Evolutionary conservation across 2,113 vertebrate species (phyloP).

Genomic region (Anas platyrhynchos): DNA sequence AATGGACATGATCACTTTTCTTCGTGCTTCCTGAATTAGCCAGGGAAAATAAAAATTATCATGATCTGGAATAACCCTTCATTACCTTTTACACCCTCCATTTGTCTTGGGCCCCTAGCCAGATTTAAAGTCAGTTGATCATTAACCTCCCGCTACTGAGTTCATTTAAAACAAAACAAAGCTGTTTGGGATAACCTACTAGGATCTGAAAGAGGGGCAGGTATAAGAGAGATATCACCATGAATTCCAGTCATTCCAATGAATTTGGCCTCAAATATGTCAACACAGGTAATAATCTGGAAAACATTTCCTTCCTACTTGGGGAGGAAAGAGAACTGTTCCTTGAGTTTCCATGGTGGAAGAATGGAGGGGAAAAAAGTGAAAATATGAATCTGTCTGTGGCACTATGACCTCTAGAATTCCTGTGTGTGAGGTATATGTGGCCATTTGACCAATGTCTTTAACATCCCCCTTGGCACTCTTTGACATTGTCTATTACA

Average conservation of each 20-base stretch:
- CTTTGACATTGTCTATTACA: slow-evolving; percentile 63
- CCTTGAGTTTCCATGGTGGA: background rate
- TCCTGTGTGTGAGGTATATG: slow-evolving; percentile 43
- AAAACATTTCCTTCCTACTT: background rate
- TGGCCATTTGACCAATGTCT: slow-evolving; percentile 28
- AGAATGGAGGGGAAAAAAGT: background rate
- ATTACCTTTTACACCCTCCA: background rate
- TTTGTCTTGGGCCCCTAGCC: background rate
- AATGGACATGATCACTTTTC: background rate
- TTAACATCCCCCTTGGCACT: slow-evolving; percentile 51
- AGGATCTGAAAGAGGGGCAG: background rate
- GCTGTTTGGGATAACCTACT: background rate
- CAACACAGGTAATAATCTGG: background rate
- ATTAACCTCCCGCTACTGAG: background rate
- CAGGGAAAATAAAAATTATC: background rate
- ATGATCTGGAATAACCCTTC: background rate
- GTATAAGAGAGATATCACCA: background rate
- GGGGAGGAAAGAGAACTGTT: background rate
- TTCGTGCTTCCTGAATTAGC: background rate
- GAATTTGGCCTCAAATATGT: background rate
- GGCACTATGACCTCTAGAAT: slow-evolving; percentile 47
- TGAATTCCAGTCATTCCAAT: background rate
- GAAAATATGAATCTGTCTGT: slow-evolving; percentile 46
- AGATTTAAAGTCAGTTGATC: background rate
- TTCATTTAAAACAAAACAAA: background rate